Percentiles rank a stretch among this genome's conserved stretches.
phyloP scores from a whole-genome alignment of 2,113 vertebrate species.

The Megaceryle torquata region DNA sequence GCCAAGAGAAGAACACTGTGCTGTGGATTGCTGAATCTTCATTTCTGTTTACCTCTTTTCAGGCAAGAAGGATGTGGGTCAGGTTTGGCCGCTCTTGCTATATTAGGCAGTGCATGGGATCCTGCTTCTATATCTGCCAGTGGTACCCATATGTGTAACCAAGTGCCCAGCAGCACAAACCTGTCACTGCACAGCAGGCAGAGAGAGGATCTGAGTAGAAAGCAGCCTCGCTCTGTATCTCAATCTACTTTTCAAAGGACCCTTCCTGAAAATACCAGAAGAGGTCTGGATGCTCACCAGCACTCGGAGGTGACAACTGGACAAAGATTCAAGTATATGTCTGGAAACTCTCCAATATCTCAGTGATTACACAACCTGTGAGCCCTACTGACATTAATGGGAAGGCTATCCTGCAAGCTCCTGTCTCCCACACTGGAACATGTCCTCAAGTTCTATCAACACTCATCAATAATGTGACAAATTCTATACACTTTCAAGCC shows the following conservation, averaged over 20 bases:
- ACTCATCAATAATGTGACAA: background rate
- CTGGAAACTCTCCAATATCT: background rate
- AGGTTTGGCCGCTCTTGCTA: background rate
- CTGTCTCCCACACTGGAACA: background rate
- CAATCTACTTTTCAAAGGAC: background rate
- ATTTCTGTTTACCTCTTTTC: background rate
- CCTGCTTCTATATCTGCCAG: background rate
- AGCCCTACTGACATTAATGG: accelerated
- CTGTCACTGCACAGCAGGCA: background rate
- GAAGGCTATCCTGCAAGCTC: background rate
- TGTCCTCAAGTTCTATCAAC: background rate
- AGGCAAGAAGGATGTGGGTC: background rate
- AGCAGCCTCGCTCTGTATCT: background rate
- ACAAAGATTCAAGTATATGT: background rate
- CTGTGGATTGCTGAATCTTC: background rate
- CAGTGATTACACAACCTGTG: background rate
- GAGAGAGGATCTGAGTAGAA: background rate
- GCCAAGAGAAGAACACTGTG: background rate
- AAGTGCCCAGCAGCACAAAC: background rate
- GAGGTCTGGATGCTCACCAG: background rate
- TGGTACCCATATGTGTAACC: accelerated
- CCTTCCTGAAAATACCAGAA: background rate
- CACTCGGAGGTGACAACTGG: background rate
- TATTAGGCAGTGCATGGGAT: background rate
- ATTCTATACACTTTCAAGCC: background rate